These are phyloP conservation scores for Darevskia mixta DNA, from an alignment of 2,797 vertebrate species.

Conservation along the genomic window DNA sequence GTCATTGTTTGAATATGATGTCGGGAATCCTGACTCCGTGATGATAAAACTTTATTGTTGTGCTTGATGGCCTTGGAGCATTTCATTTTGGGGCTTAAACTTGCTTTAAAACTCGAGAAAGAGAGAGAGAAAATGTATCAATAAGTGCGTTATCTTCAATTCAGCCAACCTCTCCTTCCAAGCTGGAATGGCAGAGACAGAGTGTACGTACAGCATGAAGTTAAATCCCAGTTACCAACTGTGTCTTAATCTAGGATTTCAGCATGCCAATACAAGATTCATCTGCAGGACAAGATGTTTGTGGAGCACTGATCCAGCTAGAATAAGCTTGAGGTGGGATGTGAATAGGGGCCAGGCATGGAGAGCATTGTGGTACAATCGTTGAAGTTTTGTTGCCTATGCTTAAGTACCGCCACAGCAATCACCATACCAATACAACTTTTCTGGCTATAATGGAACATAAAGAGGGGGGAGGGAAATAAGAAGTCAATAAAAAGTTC, in stretches of 20 bases:
- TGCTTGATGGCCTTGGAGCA: neutral
- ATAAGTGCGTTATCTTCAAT: neutral
- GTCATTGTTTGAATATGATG: neutral
- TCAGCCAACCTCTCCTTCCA: neutral
- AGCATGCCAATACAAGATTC: conserved; percentile 4
- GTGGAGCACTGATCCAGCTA: neutral
- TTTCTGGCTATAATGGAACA: conserved; percentile 2
- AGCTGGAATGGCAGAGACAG: neutral
- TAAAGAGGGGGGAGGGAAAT: neutral
- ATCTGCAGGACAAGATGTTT: neutral
- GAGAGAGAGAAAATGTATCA: neutral
- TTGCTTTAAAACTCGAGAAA: neutral
- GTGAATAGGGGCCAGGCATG: neutral
- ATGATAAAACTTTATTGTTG: neutral
- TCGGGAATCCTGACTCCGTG: neutral
- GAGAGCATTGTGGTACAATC: neutral
- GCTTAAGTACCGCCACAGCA: neutral
- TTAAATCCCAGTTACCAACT: conserved; percentile 21
- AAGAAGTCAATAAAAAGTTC: conserved; percentile 41
- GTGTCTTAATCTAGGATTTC: conserved; percentile 19
- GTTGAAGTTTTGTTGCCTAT: conserved; percentile 11
- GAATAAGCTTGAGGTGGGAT: neutral
- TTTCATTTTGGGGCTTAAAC: neutral
- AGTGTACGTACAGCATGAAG: neutral
- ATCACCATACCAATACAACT: conserved; percentile 19